phyloP scores from a whole-genome alignment of 2,113 vertebrate species.

The Podiceps cristatus region DNA sequence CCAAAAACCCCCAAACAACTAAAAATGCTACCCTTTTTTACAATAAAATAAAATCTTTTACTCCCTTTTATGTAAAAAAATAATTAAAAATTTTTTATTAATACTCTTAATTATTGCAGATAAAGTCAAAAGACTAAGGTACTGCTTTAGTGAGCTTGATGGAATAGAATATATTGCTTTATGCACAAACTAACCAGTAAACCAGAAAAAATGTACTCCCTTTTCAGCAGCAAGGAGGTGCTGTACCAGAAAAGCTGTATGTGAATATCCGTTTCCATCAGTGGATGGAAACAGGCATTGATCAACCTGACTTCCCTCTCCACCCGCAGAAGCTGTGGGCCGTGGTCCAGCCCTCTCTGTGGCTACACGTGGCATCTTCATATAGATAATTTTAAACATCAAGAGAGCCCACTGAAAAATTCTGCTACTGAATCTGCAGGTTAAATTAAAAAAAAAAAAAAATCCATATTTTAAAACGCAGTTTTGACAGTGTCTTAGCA shows the following conservation, averaged over 20 bases:
- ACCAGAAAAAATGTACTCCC: background rate
- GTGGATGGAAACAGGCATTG: background rate
- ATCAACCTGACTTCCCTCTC: background rate
- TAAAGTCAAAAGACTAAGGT: background rate
- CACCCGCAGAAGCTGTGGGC: background rate
- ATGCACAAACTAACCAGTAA: background rate
- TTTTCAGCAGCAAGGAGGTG: background rate
- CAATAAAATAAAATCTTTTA: background rate
- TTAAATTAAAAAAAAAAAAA: background rate
- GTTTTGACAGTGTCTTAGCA: background rate
- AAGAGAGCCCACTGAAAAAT: background rate
- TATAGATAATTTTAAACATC: background rate
- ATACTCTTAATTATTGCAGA: background rate
- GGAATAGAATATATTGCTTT: background rate
- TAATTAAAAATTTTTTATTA: background rate
- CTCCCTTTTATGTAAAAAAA: background rate
- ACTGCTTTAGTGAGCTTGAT: background rate
- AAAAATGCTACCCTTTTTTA: background rate
- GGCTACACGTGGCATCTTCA: background rate
- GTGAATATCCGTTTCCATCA: background rate
- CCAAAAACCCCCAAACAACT: background rate
- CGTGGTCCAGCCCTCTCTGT: background rate
- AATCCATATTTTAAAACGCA: background rate
- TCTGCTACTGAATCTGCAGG: background rate
- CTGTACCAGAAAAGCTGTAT: background rate